A percentile compares a stretch with the other conserved stretches of the same genome.
phyloP scores from a whole-genome alignment of 2,113 vertebrate species.

The Cryptoleucopteryx plumbea region DNA sequence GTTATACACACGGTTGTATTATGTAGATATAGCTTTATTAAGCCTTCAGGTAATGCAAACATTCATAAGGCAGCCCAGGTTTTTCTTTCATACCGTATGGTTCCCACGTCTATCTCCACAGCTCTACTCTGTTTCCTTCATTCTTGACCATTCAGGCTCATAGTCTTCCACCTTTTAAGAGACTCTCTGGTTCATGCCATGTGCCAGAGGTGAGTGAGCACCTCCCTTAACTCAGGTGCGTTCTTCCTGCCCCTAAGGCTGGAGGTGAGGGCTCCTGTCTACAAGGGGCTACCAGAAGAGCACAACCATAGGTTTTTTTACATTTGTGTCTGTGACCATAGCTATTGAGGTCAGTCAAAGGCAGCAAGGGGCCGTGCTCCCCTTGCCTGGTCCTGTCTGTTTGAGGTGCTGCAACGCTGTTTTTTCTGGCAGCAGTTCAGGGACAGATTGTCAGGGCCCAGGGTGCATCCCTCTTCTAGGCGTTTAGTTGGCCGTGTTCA shows the following conservation, averaged over 20 bases:
- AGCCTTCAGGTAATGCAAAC: neutral
- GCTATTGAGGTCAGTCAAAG: neutral
- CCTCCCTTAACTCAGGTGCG: neutral
- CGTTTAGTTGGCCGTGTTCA: neutral
- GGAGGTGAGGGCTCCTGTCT: neutral
- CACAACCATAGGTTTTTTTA: neutral
- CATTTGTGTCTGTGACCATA: neutral
- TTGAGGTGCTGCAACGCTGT: neutral
- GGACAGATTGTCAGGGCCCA: neutral
- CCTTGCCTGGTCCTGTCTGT: neutral
- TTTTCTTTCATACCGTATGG: neutral
- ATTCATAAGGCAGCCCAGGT: neutral
- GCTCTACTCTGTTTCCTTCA: neutral
- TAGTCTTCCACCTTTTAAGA: neutral
- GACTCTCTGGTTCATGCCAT: neutral
- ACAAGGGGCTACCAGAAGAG: neutral
- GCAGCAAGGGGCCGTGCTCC: neutral
- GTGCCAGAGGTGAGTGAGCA: neutral
- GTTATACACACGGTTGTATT: neutral
- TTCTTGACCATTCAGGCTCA: neutral
- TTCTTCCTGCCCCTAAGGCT: neutral
- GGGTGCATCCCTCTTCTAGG: accelerated
- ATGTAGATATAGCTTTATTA: neutral
- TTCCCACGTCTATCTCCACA: neutral
- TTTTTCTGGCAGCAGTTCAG: neutral